phyloP scores from a whole-genome alignment of 2,113 vertebrate species.

The Heptranchias perlo region DNA sequence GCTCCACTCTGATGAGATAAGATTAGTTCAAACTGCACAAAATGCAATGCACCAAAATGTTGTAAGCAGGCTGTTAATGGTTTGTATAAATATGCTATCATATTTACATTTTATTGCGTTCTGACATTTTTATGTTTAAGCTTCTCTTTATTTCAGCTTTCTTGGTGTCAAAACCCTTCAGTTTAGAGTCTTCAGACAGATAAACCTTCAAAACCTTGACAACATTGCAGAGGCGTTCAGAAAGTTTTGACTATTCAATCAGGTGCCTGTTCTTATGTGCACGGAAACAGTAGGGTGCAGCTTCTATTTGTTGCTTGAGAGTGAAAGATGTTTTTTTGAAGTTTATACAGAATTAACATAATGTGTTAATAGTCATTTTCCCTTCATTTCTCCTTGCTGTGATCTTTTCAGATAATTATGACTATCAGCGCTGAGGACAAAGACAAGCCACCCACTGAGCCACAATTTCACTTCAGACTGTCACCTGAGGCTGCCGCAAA shows the following conservation, averaged over 20 bases:
- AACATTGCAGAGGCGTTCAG: background rate
- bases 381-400: background rate
- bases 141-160: background rate
- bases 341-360: background rate
- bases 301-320: background rate
- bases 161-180: background rate
- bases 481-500: conserved; percentile 73
- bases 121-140: background rate
- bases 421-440: conserved; percentile 77
- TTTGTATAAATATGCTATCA: background rate
- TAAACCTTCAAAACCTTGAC: background rate
- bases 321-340: background rate
- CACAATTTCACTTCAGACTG: conserved; percentile 82
- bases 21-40: background rate
- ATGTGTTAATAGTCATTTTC: background rate
- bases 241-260: background rate
- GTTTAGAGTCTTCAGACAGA: background rate
- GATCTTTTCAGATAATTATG: conserved; percentile 81
- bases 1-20: background rate
- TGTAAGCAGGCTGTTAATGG: background rate
- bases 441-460: conserved; percentile 78
- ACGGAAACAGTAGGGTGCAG: background rate
- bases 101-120: background rate
- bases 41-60: background rate
- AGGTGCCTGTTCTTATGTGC: background rate